Percentiles rank a stretch among this genome's conserved stretches.
phyloP scores from a whole-genome alignment of 2,797 vertebrate species.

The Pristis pectinata region DNA sequence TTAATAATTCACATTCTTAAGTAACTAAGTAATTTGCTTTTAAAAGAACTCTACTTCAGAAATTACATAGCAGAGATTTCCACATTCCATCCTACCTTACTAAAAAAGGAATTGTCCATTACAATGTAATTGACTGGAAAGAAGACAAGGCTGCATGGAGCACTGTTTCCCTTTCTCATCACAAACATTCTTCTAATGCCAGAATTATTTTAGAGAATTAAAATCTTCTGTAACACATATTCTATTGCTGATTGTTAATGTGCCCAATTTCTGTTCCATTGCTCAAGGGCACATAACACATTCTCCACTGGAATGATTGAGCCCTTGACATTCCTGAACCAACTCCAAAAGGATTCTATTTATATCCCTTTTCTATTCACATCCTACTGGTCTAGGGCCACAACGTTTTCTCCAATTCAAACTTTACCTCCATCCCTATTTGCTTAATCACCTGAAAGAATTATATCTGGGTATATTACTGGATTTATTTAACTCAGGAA shows the following conservation, averaged over 20 bases:
- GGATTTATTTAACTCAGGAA: background rate
- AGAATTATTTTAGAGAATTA: background rate
- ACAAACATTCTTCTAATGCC: background rate
- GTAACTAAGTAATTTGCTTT: background rate
- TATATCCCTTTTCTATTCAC: background rate
- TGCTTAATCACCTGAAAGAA: background rate
- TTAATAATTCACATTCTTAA: background rate
- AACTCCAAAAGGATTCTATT: background rate
- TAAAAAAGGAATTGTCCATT: background rate
- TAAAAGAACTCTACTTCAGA: background rate
- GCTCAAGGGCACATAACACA: background rate
- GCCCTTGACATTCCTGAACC: background rate
- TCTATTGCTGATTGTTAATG: background rate
- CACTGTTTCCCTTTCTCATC: background rate
- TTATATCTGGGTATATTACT: background rate
- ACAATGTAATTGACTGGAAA: background rate
- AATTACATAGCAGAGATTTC: background rate
- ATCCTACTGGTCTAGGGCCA: background rate
- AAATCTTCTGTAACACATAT: background rate
- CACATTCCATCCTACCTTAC: background rate
- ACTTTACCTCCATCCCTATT: background rate
- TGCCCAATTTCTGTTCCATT: background rate
- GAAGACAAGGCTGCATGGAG: no score
- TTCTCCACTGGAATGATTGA: background rate
- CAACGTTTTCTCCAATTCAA: background rate